These are phyloP conservation scores for Daboia siamensis DNA, from an alignment of 2,113 vertebrate species.

Conservation along the genomic window DNA sequence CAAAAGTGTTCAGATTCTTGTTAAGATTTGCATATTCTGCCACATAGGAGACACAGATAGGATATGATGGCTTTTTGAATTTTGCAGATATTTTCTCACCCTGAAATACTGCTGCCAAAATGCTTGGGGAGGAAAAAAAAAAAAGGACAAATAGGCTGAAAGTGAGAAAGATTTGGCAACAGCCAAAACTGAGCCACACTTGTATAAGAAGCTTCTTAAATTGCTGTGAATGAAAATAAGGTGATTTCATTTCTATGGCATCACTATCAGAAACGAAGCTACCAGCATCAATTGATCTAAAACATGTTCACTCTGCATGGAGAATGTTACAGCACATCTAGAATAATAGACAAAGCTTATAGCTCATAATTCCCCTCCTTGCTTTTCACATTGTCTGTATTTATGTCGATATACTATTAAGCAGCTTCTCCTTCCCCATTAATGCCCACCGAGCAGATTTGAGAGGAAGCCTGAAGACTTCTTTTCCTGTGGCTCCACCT, in stretches of 20 bases:
- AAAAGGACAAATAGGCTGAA: slow-evolving; percentile 32
- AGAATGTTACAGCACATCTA: slow-evolving; percentile 69
- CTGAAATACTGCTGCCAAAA: slow-evolving; percentile 31
- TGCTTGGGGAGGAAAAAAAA: slow-evolving; percentile 53
- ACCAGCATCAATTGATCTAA: slow-evolving; percentile 65
- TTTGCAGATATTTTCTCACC: slow-evolving; percentile 35
- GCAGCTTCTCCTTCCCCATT: slow-evolving; percentile 56
- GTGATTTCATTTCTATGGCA: slow-evolving; percentile 72
- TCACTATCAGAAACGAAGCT: slow-evolving; percentile 70
- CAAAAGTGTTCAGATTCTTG: slow-evolving; percentile 25
- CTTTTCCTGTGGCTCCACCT: slow-evolving; percentile 58
- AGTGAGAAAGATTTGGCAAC: slow-evolving; percentile 37
- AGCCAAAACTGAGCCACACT: slow-evolving; percentile 38
- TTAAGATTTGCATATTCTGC: slow-evolving; percentile 23
- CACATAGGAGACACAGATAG: slow-evolving; percentile 34
- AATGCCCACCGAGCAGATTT: slow-evolving; percentile 88
- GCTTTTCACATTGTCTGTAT: slow-evolving; percentile 51
- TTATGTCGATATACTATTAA: slow-evolving; percentile 49
- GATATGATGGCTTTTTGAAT: slow-evolving; percentile 27
- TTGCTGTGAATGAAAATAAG: slow-evolving; percentile 55
- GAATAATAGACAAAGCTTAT: slow-evolving; percentile 74
- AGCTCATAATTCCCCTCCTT: slow-evolving; percentile 59
- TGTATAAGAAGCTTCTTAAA: slow-evolving; percentile 52
- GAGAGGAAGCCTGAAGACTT: slow-evolving; percentile 86
- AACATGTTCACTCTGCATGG: slow-evolving; percentile 68